A percentile compares a stretch with the other conserved stretches of the same genome.
phyloP scores from a whole-genome alignment of 2,113 vertebrate genomes.

The Muntiacus reevesi region DNA sequence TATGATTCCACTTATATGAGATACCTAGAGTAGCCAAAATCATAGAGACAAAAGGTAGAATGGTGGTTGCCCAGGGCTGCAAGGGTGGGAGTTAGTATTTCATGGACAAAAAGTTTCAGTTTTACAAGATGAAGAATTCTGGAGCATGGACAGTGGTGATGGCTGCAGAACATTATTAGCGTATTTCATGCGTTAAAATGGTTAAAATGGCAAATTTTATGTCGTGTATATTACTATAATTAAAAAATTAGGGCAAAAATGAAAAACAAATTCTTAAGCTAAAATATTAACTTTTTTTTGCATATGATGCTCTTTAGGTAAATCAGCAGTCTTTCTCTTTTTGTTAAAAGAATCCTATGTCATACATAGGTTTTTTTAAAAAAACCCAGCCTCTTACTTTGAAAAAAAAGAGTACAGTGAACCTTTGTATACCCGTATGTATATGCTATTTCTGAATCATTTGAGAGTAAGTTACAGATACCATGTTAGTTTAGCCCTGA shows the following conservation, averaged over 20 bases:
- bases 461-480: background rate
- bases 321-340: background rate
- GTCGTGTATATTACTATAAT: background rate
- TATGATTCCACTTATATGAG: background rate
- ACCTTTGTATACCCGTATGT: background rate
- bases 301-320: background rate
- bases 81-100: background rate
- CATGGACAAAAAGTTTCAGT: background rate
- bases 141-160: background rate
- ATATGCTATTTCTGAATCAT: background rate
- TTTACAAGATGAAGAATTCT: background rate
- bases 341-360: background rate
- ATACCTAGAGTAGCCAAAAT: background rate
- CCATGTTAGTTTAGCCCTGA: background rate
- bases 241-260: background rate
- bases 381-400: background rate
- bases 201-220: background rate
- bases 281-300: background rate
- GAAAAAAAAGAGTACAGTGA: background rate
- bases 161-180: background rate
- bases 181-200: background rate
- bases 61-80: background rate
- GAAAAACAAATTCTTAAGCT: background rate
- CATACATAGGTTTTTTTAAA: background rate
- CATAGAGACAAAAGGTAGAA: background rate